Conservation (phyloP, 2,888 invertebrate species). For the Sphaerophoria rueppellii region DNA sequence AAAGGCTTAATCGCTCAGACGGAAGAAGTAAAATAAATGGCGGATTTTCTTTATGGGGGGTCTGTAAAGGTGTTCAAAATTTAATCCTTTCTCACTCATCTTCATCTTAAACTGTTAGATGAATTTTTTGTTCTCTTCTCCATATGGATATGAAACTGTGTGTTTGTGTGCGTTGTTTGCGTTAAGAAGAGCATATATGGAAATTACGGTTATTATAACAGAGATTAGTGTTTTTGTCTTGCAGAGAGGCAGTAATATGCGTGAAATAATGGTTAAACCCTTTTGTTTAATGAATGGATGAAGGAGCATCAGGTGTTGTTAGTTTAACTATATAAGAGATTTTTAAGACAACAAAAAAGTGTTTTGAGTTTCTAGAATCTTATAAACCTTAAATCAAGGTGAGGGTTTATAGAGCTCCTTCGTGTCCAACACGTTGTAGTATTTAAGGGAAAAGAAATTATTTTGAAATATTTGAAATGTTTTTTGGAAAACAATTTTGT, state of each 20-base stretch:
- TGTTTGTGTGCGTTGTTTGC: slow-evolving; percentile 1
- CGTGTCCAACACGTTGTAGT: too few relatives aligned
- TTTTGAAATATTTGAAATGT: too few relatives aligned
- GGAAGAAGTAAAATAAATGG: neutral
- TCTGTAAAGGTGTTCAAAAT: slow-evolving; percentile 49
- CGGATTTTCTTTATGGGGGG: neutral
- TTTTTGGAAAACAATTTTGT: too few relatives aligned
- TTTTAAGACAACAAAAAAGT: neutral
- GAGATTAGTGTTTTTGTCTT: slow-evolving; percentile 39
- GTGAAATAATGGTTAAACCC: slow-evolving; percentile 1
- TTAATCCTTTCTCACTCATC: slow-evolving; percentile 49
- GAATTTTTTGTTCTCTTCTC: neutral
- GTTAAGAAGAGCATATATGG: neutral
- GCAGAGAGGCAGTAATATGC: slow-evolving; percentile 1
- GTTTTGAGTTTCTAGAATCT: neutral
- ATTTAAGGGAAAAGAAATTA: too few relatives aligned
- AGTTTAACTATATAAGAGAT: neutral
- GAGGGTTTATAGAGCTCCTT: neutral
- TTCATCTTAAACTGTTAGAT: slow-evolving; percentile 11
- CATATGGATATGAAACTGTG: neutral
- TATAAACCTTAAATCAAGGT: neutral
- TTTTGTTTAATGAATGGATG: neutral
- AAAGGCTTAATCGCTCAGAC: slow-evolving; percentile 48
- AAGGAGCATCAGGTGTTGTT: neutral
- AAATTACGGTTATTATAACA: slow-evolving; percentile 36